Evolutionary conservation across 2,888 invertebrate genomes (phyloP), one percentile per base, ranked within the genome.

Genomic region (Phlogophora meticulosa): DNA sequence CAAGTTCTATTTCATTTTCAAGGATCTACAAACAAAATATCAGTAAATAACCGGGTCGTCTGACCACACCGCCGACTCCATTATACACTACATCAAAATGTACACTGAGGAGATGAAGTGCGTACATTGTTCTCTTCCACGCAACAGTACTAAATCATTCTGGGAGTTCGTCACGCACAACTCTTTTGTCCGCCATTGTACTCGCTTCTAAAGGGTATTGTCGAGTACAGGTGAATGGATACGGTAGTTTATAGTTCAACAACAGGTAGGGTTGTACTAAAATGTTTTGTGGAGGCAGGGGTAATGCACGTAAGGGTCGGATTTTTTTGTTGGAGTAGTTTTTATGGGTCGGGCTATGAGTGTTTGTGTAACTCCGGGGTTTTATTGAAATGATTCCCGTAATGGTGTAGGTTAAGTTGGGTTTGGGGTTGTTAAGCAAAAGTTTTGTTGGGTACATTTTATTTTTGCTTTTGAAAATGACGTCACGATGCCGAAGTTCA

Each of bases 151-250:
- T 86, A 85, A 86, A 86, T 86, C 85, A 85, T 85, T 76, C 75
- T 70, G 69, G 66, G 73, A 74, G 72, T 78, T 81, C 83, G 82
- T 86, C 86, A 86, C 86, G 86, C 85, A 83, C 80, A 72, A 83
- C 79, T 80, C 85, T 85, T 85, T 85, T 85, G 86, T 86, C 80
- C 74, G 17, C 76, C 65, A 82, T 82, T 86, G 84, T 86, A 82
- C 69, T 71, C 59, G 73, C 56, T 72, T 68, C 74, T 70, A 72
- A 77, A 77, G 76, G 78, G 73, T 72, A 75, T 79, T 77, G 68
- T 77, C 61, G 72, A 72, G 68, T 70, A 71, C 65, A 67, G 64
- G 72, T 73, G 65, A 73, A 81, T 72, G 56, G 78, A 82, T 81
- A 60, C 58, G 81, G 78, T 78, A 81, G 64, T 82, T 75, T 72